Evolutionary conservation across 2,797 vertebrate genomes (phyloP).

Genomic region (Helarctos malayanus): DNA sequence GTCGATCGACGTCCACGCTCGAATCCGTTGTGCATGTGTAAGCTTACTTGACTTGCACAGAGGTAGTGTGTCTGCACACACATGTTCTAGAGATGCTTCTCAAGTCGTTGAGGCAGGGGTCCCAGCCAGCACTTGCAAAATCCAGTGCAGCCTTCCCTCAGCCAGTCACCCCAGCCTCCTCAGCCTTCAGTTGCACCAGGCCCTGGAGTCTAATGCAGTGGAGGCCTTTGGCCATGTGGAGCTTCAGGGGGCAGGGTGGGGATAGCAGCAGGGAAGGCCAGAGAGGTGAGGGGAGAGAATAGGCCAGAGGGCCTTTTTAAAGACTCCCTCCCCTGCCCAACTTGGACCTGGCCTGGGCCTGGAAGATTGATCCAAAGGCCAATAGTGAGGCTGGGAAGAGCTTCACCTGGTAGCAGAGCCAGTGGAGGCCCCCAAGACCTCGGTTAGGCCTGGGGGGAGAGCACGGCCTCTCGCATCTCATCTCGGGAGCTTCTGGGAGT

Average conservation of each 20-base stretch:
- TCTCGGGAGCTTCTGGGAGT: not conserved
- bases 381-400: not conserved
- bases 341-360: not conserved
- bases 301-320: not conserved
- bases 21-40: not conserved
- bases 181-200: not conserved
- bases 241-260: too few relatives aligned
- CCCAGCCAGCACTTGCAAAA: not conserved
- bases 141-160: not conserved
- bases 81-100: not conserved
- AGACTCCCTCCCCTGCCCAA: not conserved
- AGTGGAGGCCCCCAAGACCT: not conserved
- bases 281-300: not conserved
- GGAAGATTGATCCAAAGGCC: not conserved
- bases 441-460: too few relatives aligned
- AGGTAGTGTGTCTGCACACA: not conserved
- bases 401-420: fast-evolving
- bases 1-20: not conserved
- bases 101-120: not conserved
- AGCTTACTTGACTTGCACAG: not conserved
- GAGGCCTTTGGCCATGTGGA: too few relatives aligned
- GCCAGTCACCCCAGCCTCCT: fast-evolving
- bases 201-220: not conserved
- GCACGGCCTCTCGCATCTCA: not conserved
- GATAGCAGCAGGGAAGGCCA: not conserved